Evolutionary conservation across 2,113 vertebrate genomes (phyloP), one percentile per base, ranked within the genome.

Genomic region (Ia io): DNA sequence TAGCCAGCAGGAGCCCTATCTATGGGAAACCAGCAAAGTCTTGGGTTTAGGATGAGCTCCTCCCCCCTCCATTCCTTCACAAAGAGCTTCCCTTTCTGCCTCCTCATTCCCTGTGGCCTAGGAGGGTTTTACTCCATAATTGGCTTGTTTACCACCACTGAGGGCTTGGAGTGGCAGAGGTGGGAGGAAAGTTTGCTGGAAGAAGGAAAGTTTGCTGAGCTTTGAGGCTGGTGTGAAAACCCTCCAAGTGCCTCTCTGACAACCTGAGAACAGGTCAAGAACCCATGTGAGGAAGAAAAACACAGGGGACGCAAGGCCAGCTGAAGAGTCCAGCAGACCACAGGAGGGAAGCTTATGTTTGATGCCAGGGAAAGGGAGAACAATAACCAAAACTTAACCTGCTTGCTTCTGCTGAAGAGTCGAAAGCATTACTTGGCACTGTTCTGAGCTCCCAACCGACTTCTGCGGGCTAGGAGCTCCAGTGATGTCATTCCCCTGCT

Each of bases 71-170:
- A 88, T 42, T 37, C 73, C 78, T 90, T 92, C 47, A 70, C 47
- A 76, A 88, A 92, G n/a, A 17, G 49, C 44, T 47, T 74, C 77
- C 47, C 76, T 85, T 77, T 93, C 73, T 90, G 73, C 78, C 84
- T 91, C 70, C 77, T 77, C 88, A 88, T 17, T 83, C 61, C 47
- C 82, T 74, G 47, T 65, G 42, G 74, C 90, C 77, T 47, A 53
- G 35, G 70, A 94, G 37, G 35, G 49, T 71, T 94, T 94, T 61
- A 51, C 90, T 94, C 49, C 65, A 53, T 96, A 96, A 95, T 51
- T 94, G 84, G 73, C 82, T 94, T 90, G 90, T 96, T 96, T 96
- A 96, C 95, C 70, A 82, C 53, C 70, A 95, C 76, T 65, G 47
- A 79, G 63, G 79, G 63, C 32, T 97, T 92, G 47, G 77, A 83